Base-by-base conservation (phyloP, 1,140 invertebrate genomes). In the Drosophila pallidifrons region DNA sequence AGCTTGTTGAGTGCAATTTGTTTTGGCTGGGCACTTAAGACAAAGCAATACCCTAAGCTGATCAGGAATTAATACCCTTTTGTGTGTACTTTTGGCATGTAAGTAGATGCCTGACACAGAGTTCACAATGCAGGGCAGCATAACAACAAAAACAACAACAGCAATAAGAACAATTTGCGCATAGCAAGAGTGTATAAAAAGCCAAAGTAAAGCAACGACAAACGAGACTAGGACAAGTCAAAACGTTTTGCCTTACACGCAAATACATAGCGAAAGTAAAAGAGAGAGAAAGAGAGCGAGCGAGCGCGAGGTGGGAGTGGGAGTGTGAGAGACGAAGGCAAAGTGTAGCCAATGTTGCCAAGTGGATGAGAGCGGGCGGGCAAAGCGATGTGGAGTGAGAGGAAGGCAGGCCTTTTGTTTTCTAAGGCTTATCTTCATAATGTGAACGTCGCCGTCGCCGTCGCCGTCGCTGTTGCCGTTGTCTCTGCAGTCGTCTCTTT, bases 401-500 rank as follows among this genome's bases (percentile, higher is more conserved):
- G 52, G 15, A 58, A 61, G 52, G 54, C 13, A 45, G 69, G 82
- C 69, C 83, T 77, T 87, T 88, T 87, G 82, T 88, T 87, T 87
- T 87, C 83, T 63, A 77, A 79, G 80, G 82, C 77, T 88, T 87
- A 87, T 87, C 82, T 87, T 87, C 83, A 82, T 87, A 88, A 87
- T 87, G 83, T 83, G 82, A 74, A 82, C 79, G 85, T 89, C 79
- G 77, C 79, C 83, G 77, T 68, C 54, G 76, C 70, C 66, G 75
- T 70, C 41, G 59, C 16, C 7, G 28, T 38, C 49, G 51, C 58
- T 46, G 20, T 38, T 49, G 51, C 47, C 57, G n/a, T 43, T 59
- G 38, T 49, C 25, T 54, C 32, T 52, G 38, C 13, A 20, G 60
- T 51, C 47, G 28, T 74, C 69, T 54, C 63, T 59, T 55, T 72